These are phyloP conservation scores for Andrena marginata DNA, from an alignment of 2,888 invertebrate species.

Conservation along the genomic window DNA sequence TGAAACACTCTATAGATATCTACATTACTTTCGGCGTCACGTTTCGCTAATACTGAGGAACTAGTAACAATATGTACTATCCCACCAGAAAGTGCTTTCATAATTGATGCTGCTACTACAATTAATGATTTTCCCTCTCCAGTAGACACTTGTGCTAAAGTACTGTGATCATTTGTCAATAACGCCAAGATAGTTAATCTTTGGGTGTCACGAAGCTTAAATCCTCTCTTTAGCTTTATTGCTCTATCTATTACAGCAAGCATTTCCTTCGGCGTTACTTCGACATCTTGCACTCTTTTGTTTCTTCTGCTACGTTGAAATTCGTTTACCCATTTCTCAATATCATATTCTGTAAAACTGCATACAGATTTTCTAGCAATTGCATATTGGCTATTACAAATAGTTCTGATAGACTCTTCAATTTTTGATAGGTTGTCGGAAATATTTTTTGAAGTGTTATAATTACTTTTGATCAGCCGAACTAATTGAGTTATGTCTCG, in stretches of 20 bases:
- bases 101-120: constrained; percentile 76
- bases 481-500: constrained; percentile 18
- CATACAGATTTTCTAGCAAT: constrained; percentile 8
- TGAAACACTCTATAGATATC: constrained; percentile 71
- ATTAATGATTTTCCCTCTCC: constrained; percentile 83
- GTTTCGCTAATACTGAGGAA: constrained; percentile 76
- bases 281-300: background rate
- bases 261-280: constrained; percentile 4
- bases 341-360: constrained; percentile 21
- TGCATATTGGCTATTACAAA: background rate
- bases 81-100: constrained; percentile 71
- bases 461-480: constrained; percentile 12
- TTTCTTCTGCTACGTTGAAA: background rate
- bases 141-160: constrained; percentile 79
- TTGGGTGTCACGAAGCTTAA: constrained; percentile 69
- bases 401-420: background rate
- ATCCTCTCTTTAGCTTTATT: constrained; percentile 50
- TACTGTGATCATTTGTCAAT: constrained; percentile 54
- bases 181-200: constrained; percentile 68
- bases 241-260: constrained; percentile 57
- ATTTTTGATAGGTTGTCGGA: background rate
- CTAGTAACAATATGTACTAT: constrained; percentile 80
- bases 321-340: constrained; percentile 13
- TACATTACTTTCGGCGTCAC: constrained; percentile 69
- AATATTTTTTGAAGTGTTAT: constrained; percentile 19